Conservation (phyloP, 2,113 vertebrate species). For the Orthonyx spaldingii region DNA sequence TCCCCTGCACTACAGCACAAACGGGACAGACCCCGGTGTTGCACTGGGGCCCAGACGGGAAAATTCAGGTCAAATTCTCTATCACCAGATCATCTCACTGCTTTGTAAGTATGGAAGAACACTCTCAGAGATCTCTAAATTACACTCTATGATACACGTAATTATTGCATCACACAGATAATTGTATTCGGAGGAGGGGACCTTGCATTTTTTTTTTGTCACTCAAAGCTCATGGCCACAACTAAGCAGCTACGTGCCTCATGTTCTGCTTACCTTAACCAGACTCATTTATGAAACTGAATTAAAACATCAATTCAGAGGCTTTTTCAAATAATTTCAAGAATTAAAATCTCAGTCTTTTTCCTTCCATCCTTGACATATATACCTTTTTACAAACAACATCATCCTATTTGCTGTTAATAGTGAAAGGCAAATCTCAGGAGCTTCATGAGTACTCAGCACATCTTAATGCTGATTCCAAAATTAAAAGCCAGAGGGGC, state of each 20-base stretch:
- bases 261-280: background rate
- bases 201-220: background rate
- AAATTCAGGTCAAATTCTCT: background rate
- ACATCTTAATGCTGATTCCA: background rate
- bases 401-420: background rate
- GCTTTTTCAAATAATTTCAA: background rate
- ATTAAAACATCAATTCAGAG: background rate
- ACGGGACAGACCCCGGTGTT: background rate
- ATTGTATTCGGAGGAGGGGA: background rate
- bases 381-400: background rate
- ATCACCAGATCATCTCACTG: background rate
- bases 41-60: background rate
- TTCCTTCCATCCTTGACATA: background rate
- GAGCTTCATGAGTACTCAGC: background rate
- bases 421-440: background rate
- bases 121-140: background rate
- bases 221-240: background rate
- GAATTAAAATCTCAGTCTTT: background rate
- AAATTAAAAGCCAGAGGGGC: background rate
- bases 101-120: background rate
- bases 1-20: background rate
- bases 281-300: background rate
- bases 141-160: background rate
- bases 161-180: background rate
- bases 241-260: background rate